A percentile compares a stretch with the other conserved stretches of the same genome.
phyloP scores from a whole-genome alignment of 2,888 invertebrate genomes.

The Drosophila nr. perissopoda region DNA sequence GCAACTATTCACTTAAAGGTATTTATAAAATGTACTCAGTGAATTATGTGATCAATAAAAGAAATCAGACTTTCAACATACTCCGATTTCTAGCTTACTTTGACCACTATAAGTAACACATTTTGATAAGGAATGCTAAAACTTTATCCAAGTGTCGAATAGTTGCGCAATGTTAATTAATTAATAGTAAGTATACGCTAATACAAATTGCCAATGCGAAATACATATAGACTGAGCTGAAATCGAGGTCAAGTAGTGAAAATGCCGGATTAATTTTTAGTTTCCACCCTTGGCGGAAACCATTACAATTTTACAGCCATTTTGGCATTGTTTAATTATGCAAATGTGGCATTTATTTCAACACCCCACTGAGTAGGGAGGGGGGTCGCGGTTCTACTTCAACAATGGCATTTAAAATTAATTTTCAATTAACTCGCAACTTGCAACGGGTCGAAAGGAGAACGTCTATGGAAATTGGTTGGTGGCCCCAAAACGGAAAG shows the following conservation, averaged over 20 bases:
- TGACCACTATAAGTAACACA: neutral
- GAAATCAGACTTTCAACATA: neutral
- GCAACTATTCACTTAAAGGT: neutral
- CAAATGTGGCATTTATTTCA: conserved; percentile 60
- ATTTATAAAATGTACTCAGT: neutral
- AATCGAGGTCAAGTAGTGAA: conserved; percentile 15
- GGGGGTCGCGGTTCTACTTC: conserved; percentile 31
- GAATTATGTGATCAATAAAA: neutral
- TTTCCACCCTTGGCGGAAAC: conserved; percentile 33
- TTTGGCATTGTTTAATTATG: conserved; percentile 70
- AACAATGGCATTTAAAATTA: conserved; percentile 73
- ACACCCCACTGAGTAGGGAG: conserved; percentile 3
- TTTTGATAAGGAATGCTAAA: neutral
- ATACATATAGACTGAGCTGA: neutral
- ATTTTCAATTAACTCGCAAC: conserved; percentile 72
- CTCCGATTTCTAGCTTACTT: neutral
- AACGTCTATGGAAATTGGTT: conserved; percentile 34
- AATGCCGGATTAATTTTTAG: conserved; percentile 28
- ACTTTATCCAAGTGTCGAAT: neutral
- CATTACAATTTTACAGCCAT: conserved; percentile 52
- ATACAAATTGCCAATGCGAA: neutral
- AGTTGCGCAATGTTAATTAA: conserved; percentile 1
- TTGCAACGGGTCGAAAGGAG: conserved; percentile 4
- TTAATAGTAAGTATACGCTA: neutral
- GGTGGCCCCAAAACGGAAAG: conserved; percentile 13